These are phyloP conservation scores for Amblyornis subalaris DNA, from an alignment of 2,113 vertebrate species.

Conservation along the genomic window DNA sequence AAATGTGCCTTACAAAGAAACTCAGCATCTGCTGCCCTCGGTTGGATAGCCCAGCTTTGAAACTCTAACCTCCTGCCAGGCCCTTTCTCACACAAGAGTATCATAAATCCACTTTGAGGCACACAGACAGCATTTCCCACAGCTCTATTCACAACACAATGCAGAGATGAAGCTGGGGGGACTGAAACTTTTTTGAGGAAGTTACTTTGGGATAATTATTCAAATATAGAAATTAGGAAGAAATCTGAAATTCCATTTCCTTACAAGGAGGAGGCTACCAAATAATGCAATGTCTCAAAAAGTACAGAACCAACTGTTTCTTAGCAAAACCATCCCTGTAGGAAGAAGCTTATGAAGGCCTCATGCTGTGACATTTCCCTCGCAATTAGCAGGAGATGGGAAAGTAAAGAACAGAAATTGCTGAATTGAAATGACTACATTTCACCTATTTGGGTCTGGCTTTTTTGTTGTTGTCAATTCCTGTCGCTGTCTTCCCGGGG, in stretches of 20 bases:
- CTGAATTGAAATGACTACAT: background rate
- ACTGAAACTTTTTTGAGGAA: background rate
- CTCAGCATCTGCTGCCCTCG: background rate
- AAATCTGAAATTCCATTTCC: background rate
- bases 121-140: background rate
- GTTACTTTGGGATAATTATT: background rate
- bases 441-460: background rate
- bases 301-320: background rate
- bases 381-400: slow-evolving; percentile 1
- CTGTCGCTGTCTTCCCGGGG: too few relatives aligned
- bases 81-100: too few relatives aligned
- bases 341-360: background rate
- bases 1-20: background rate
- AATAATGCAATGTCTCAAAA: slow-evolving; percentile 20
- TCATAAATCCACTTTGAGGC: too few relatives aligned
- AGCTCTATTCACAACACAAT: background rate
- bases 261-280: background rate
- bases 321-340: background rate
- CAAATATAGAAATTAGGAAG: background rate
- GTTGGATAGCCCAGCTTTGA: background rate
- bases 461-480: background rate
- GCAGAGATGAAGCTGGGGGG: background rate
- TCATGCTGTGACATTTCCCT: background rate
- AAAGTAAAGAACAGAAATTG: background rate
- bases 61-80: background rate